A percentile compares a stretch with the other conserved stretches of the same genome.
Conservation (phyloP, 2,113 vertebrate genomes). For the Channa argus region DNA sequence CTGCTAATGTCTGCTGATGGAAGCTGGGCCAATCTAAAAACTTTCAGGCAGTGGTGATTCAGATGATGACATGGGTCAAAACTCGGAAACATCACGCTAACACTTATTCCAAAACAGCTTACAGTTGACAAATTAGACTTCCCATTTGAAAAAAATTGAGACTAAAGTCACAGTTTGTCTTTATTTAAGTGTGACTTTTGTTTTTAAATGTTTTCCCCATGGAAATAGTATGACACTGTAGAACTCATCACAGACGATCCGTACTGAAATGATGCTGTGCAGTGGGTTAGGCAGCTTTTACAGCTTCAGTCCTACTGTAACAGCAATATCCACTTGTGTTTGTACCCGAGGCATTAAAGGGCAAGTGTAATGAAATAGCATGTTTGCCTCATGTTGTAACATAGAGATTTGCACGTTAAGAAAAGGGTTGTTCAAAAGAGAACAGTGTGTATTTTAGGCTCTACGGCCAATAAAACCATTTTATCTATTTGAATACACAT, state of each 20-base stretch:
- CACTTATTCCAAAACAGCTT: background rate
- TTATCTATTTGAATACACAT: background rate
- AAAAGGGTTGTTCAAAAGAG: too few species aligned
- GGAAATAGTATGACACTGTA: too few species aligned
- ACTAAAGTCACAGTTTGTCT: too few species aligned
- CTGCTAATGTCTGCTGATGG: slow-evolving; percentile 40
- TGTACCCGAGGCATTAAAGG: background rate
- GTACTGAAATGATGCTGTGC: too few species aligned
- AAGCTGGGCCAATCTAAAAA: slow-evolving; percentile 15
- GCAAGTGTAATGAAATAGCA: background rate
- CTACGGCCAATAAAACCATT: background rate
- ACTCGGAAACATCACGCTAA: background rate
- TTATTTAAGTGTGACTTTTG: too few species aligned
- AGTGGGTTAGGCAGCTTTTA: too few species aligned
- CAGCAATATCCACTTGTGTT: too few species aligned
- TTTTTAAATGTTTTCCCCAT: too few species aligned
- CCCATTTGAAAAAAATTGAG: too few species aligned
- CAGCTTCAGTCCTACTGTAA: too few species aligned
- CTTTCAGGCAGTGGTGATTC: background rate
- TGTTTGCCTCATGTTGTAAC: background rate
- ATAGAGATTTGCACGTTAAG: background rate
- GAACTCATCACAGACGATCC: too few species aligned
- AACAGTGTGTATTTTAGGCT: too few species aligned
- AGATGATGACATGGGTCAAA: slow-evolving; percentile 2
- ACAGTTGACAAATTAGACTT: background rate